Conservation (phyloP, 2,113 vertebrate genomes). For the Heptranchias perlo region DNA sequence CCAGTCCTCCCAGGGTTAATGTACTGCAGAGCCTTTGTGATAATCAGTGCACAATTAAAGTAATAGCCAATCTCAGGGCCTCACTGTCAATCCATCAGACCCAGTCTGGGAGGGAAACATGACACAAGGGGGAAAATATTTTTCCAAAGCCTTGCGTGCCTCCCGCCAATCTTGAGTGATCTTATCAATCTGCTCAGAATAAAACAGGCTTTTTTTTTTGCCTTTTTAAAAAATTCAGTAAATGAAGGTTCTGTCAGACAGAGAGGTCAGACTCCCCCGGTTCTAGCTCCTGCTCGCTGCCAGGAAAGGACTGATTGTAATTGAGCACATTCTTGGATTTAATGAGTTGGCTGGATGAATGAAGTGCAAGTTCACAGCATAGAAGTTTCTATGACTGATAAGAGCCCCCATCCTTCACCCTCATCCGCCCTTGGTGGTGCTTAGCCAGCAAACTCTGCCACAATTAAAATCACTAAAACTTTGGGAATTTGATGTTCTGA, state of each 20-base stretch:
- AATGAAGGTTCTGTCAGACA: slow-evolving; percentile 19
- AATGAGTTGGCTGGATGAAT: slow-evolving; percentile 23
- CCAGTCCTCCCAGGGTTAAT: slow-evolving; percentile 18
- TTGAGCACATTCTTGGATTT: slow-evolving; percentile 23
- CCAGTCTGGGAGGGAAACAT: not conserved
- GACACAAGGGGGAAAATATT: slow-evolving; percentile 4
- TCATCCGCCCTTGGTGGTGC: not conserved
- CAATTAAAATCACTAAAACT: not conserved
- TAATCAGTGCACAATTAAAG: not conserved
- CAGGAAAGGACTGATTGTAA: slow-evolving; percentile 23
- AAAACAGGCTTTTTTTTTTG: not conserved
- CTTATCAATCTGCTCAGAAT: slow-evolving; percentile 6
- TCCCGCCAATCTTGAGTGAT: not conserved
- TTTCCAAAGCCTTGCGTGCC: slow-evolving; percentile 7
- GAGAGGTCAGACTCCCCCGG: not conserved
- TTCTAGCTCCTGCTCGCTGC: not conserved
- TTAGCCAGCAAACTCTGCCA: slow-evolving; percentile 2
- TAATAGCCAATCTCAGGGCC: not conserved
- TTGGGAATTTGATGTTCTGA: not conserved
- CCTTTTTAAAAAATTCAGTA: not conserved
- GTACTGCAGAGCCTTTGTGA: not conserved
- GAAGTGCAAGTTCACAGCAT: not conserved
- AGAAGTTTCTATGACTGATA: not conserved
- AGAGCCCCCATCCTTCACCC: not conserved
- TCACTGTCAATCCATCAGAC: not conserved